Evolutionary conservation across 2,113 vertebrate species (phyloP), one percentile per base, ranked within the genome.

Genomic region (Rhinolophus sinicus): DNA sequence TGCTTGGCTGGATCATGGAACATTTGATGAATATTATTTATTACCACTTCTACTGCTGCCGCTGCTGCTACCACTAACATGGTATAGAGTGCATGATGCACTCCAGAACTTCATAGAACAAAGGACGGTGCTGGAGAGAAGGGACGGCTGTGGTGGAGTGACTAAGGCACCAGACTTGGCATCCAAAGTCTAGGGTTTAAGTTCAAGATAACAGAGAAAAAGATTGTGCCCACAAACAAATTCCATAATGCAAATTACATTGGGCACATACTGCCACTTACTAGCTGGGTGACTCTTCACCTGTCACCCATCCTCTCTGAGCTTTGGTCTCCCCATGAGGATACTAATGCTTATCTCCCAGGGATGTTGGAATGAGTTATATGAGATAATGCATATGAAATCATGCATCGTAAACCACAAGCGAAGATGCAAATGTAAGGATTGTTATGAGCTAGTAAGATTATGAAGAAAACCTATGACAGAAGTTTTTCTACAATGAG

Each of bases 401-500:
- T 21, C 26, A 12, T 35, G 26, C 65, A 3, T 40, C 50, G 8
- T 56, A 77, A 88, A 69, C 69, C 28, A 52, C 38, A 84, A 38
- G 21, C 9, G 86, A 44, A 35, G 65, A 54, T 75, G 14, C 58
- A 22, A 72, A 33, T 13, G 8, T n/a, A 67, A 94, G 26, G 19
- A 58, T 54, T 82, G 13, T 21, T 54, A 60, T 54, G 22, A 69
- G 13, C 67, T 77, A n/a, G 26, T 35, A 44, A 78, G 64, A 83
- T 38, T 44, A n/a, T 28, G 75, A 87, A 47, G 19, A 82, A 85
- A 95, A 83, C 19, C 33, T 69, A 6, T 56, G 78, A 52, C 0
- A 44, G 60, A 80, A 76, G 56, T 83, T 64, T 92, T 96, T 95
- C 52, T 85, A 52, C 84, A 90, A 88, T 38, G 40, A 88, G 44